Conservation (phyloP, 2,113 vertebrate genomes). For the Albula goreensis region DNA sequence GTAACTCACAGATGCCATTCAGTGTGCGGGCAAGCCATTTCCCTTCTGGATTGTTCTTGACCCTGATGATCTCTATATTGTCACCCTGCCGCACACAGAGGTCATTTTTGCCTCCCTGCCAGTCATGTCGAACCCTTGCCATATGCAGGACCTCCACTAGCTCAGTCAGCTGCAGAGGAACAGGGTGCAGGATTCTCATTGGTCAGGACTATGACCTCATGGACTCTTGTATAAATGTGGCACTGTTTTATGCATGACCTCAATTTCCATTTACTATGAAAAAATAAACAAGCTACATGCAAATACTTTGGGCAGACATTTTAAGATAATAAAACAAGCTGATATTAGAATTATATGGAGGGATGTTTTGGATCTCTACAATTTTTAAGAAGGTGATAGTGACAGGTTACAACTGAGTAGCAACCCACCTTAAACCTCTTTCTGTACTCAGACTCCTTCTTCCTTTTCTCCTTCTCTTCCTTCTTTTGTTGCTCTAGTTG, state of each 20-base stretch:
- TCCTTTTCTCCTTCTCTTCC: slow-evolving; percentile 53
- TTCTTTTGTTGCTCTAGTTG: slow-evolving; percentile 52
- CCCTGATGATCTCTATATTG: slow-evolving; percentile 67
- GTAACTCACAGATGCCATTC: slow-evolving; percentile 64
- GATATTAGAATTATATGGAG: background rate
- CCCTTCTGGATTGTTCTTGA: slow-evolving; percentile 68
- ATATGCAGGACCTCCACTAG: slow-evolving; percentile 63
- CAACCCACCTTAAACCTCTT: slow-evolving; percentile 69
- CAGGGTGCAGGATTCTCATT: background rate
- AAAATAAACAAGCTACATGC: background rate
- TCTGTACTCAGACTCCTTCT: slow-evolving; percentile 55
- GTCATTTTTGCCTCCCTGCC: slow-evolving; percentile 66
- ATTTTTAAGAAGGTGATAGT: background rate
- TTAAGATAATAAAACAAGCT: background rate
- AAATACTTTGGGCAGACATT: background rate
- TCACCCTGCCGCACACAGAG: slow-evolving; percentile 65
- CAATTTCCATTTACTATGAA: background rate
- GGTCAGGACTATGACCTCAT: background rate
- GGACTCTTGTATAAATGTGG: background rate
- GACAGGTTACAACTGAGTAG: background rate
- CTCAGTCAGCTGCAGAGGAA: slow-evolving; percentile 42
- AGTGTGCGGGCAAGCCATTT: slow-evolving; percentile 69
- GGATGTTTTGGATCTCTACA: background rate
- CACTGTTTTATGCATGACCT: background rate
- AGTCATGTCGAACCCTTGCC: slow-evolving; percentile 64